A percentile compares a stretch with the other conserved stretches of the same genome.
Conservation (phyloP, 2,797 vertebrate species). For the Cuculus canorus region DNA sequence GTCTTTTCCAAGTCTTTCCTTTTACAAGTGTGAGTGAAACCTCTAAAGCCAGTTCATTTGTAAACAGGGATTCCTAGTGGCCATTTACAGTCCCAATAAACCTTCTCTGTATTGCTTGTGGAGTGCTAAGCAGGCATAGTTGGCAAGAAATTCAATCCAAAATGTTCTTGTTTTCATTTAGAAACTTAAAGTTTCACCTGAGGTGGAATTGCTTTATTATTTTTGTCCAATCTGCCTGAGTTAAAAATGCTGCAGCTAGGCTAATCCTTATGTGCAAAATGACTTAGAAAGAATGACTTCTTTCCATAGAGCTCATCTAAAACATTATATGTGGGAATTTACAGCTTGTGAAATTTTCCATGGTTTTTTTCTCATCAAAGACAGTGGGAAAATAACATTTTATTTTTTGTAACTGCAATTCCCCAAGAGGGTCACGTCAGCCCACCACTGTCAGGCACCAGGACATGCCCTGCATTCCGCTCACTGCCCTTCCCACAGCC, state of each 20-base stretch:
- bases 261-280: not conserved
- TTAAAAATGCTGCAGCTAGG: not conserved
- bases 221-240: not conserved
- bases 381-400: not conserved
- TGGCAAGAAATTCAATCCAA: not conserved
- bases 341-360: not conserved
- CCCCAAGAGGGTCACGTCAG: not conserved
- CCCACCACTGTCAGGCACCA: too few species aligned
- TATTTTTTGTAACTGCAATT: not conserved
- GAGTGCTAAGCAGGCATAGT: not conserved
- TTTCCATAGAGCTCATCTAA: not conserved
- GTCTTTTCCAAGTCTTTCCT: not conserved
- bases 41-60: not conserved
- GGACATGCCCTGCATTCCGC: accelerated
- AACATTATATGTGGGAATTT: too few species aligned
- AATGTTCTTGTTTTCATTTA: not conserved
- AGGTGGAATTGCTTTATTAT: not conserved
- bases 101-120: not conserved
- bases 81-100: not conserved
- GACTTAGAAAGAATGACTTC: not conserved
- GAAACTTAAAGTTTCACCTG: not conserved
- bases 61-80: accelerated
- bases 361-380: not conserved
- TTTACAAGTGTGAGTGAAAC: not conserved
- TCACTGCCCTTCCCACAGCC: not conserved